Base-by-base conservation (phyloP, 92 coral and sea anemone genomes). In the Heteractis magnifica region DNA sequence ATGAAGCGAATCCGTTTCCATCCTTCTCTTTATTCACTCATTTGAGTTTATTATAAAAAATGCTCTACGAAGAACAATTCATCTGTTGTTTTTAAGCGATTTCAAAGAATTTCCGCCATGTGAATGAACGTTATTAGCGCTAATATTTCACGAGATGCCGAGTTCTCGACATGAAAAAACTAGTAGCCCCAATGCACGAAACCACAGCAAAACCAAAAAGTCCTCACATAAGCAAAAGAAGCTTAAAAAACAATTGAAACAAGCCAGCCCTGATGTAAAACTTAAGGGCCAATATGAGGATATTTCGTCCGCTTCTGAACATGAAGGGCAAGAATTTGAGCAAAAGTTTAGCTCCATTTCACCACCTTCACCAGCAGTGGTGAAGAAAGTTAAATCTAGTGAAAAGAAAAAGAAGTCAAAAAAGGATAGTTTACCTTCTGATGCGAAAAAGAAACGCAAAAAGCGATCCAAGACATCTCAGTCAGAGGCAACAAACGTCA, bases 201-300 rank as follows among this genome's bases (percentile, higher is more conserved):
- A 93, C 91, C 91, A 91, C 92, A 94, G 99, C 90, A 94, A 93
- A 94, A 92, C 90, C 89, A 95, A 92, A 94, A 96, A 94, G 93
- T 94, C 98, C 88, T 92, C 99, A 78, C 95, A 90, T 94, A 96
- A 94, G 87, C 94, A 87, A 92, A 92, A 93, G 92, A 96, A 86
- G 91, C 90, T 91, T 87, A 96, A 90, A 90, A 94, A 92, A 90
- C 82, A 84, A 59, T 86, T 93, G 87, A 96, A 94, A 89, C 89
- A 90, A 78, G 98, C 86, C 83, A 86, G 88, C 86, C 91, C 98
- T 65, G 90, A 89, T 81, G 94, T 87, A 91, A 95, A 95, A 88
- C 91, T 94, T 21, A 95, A 89, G 94, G 98, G 93, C 59, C 95
- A 96, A 73, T 96, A 96, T 84, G 99, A 96, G 94, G 99, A 96